phyloP scores from a whole-genome alignment of 2,888 invertebrate species.

The Lacanobia oleracea region DNA sequence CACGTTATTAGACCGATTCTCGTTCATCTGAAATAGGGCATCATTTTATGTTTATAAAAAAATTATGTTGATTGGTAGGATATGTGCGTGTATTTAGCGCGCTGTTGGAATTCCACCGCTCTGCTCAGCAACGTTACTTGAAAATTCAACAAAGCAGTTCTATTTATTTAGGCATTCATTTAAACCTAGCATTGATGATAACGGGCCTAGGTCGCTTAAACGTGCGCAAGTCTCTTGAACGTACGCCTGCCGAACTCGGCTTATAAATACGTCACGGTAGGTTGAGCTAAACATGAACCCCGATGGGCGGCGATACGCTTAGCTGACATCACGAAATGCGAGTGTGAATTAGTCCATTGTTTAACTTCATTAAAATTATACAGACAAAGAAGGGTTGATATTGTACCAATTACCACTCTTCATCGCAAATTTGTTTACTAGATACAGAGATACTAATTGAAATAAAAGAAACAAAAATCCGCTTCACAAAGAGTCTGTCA shows the following conservation, averaged over 20 bases:
- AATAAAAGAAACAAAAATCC: background rate
- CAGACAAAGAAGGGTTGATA: background rate
- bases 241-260: background rate
- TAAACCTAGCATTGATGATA: background rate
- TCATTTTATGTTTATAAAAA: background rate
- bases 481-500: background rate
- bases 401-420: background rate
- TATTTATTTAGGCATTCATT: too few species aligned
- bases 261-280: constrained; percentile 34
- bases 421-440: too few species aligned
- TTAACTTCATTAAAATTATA: background rate
- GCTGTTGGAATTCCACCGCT: too few species aligned
- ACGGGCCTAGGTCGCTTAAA: too few species aligned
- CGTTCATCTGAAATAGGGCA: constrained; percentile 87
- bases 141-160: too few species aligned
- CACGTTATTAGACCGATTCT: constrained; percentile 91
- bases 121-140: too few species aligned
- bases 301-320: constrained; percentile 33
- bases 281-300: background rate
- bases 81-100: too few species aligned
- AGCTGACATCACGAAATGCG: constrained; percentile 25
- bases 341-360: background rate
- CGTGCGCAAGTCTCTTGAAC: background rate
- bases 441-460: too few species aligned
- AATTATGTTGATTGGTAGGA: background rate